Evolutionary conservation across 2,888 invertebrate species (phyloP).

Genomic region (Pterostichus madidus): DNA sequence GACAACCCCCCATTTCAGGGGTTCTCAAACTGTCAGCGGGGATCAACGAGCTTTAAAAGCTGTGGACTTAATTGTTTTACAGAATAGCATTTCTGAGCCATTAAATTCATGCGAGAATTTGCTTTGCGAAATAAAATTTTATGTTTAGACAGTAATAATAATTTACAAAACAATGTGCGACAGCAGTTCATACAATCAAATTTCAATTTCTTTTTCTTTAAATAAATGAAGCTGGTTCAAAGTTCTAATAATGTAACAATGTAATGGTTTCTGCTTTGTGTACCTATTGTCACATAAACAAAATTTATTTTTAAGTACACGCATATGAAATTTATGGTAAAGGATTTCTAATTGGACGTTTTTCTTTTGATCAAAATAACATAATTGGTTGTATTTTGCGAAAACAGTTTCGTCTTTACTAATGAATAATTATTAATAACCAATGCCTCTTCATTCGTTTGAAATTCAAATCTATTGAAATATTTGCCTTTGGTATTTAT

Average conservation of each 20-base stretch:
- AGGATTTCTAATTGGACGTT: neutral
- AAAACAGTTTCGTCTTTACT: neutral
- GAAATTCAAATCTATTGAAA: too few relatives aligned
- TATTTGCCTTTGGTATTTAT: too few relatives aligned
- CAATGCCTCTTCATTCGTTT: too few relatives aligned
- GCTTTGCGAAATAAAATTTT: slow-evolving; percentile 36
- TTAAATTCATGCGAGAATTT: slow-evolving; percentile 46
- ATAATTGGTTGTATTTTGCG: neutral
- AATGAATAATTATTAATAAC: neutral
- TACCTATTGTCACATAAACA: neutral
- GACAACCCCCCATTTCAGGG: slow-evolving; percentile 38
- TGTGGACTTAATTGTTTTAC: slow-evolving; percentile 38
- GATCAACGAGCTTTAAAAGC: slow-evolving; percentile 30
- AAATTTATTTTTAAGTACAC: too few relatives aligned
- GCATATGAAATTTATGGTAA: neutral
- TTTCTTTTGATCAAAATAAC: slow-evolving; percentile 10
- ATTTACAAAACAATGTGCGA: slow-evolving; percentile 34
- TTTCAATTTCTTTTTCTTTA: neutral
- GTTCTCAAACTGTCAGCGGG: slow-evolving; percentile 18
- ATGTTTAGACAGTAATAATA: slow-evolving; percentile 38
- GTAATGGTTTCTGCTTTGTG: neutral
- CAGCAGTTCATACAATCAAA: neutral
- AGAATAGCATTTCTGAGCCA: slow-evolving; percentile 37
- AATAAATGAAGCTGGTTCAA: too few relatives aligned
- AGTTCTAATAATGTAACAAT: neutral